Base-by-base conservation (phyloP, 2,797 vertebrate genomes). In the Acestrorhynchus altus region DNA sequence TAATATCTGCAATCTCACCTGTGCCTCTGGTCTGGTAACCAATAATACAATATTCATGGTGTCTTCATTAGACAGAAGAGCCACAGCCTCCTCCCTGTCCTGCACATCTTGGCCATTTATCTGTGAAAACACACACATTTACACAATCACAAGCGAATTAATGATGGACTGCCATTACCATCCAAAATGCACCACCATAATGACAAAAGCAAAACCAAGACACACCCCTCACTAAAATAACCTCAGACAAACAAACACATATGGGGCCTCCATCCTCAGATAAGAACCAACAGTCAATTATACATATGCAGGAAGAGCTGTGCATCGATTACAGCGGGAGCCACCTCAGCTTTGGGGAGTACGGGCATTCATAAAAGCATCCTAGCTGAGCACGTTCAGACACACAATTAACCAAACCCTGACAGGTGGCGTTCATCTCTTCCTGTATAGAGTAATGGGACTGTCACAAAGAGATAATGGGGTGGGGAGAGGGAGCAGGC, bases 371-470 rank as follows among this genome's bases (percentile, higher is more conserved):
- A 94, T 94, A 94, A 94, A 95, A 92, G 81, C 13, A 77, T 91
- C 92, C 92, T 87, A 86, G 90, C 86, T 91, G 22, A 70, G 54
- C 73, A 83, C 94, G 95, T 95, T 95, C 95, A 96, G 95, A 95
- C 94, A 96, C 92, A 96, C 96, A 98, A 98, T 98, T 98, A 98
- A 96, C 95, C 94, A 94, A 93, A 89, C 84, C 86, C 88, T 96
- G 97, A 98, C 97, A 96, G 96, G 94, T 96, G 95, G 94, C 93
- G 94, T 99, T 96, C 96, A 98, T 98, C 97, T 98, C 97, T 96
- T 94, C 93, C 91, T 69, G 86, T 91, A 93, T 89, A 94, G 96
- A 97, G 96, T 98, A 98, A 99, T 99, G 96, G 94, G 95, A 92
- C 95, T 98, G 97, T 97, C 96, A 96, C 89, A 91, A 83, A 88